Base-by-base conservation (phyloP, 2,113 vertebrate genomes). In the Sylvia atricapilla region DNA sequence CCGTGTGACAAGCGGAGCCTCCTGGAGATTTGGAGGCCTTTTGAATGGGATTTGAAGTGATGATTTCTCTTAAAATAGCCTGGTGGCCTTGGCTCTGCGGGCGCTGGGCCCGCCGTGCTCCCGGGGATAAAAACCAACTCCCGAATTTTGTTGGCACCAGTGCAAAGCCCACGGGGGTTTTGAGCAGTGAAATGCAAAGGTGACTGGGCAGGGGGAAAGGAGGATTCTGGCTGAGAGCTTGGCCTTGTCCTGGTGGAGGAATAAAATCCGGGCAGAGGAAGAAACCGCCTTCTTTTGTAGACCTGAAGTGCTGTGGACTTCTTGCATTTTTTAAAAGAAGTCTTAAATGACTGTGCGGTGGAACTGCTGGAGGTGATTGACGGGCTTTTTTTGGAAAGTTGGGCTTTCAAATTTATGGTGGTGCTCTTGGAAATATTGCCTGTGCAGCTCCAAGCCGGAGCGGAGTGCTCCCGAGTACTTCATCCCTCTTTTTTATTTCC, bases 1-100 rank as follows among this genome's bases (percentile, higher is more conserved):
- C 39, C 27, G 70, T 63, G 92, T 66, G 93, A 82, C 94, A 96
- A 90, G 84, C 41, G 84, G 31, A 72, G 70, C 68, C 73, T 96
- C 82, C 84, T 82, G 66, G 89, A 88, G 74, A 27, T 52, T 15
- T 28, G 88, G 69, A 89, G 63, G 25, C 85, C 49, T 7, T 87
- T 88, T 81, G 85, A 92, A 13, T 46, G 7, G 28, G 41, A 89
- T 85, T 44, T 19, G 33, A 74, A 94, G 60, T 49, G 79, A 89
- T 4, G 68, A 55, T 85, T 93, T 85, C 27, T 20, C 67, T 93
- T 56, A 16, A 41, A 68, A 58, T 39, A 44, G 31, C 35, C 33
- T 44, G 11, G 47, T 35, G 84, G 44, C 2, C 62, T 28, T 28
- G 72, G 39, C 62, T 60, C 46, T 64, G 76, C 39, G 55, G 87